These are phyloP conservation scores for Columba livia DNA, from an alignment of 2,113 vertebrate species.

Conservation along the genomic window DNA sequence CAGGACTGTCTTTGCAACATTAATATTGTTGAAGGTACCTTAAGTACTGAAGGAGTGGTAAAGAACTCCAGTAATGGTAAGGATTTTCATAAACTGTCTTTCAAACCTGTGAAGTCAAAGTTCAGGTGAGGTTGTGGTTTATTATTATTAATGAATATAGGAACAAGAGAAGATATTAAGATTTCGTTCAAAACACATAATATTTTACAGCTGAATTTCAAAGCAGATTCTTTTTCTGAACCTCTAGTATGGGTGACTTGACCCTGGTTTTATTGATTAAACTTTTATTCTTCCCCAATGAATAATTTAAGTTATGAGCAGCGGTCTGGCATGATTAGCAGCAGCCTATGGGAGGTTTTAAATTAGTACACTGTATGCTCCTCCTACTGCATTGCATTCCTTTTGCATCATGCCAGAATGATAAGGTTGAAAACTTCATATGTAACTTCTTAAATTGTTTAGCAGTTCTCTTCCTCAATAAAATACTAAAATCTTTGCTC, in stretches of 20 bases:
- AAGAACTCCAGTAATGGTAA: background rate
- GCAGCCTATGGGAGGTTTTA: background rate
- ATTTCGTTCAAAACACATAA: constrained; percentile 22
- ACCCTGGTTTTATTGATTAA: constrained; percentile 74
- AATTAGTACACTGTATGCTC: background rate
- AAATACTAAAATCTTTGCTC: background rate
- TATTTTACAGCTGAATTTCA: constrained; percentile 13
- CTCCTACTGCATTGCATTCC: background rate
- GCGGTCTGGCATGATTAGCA: constrained; percentile 39
- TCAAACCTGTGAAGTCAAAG: constrained; percentile 44
- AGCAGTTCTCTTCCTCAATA: background rate
- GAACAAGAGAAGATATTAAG: background rate
- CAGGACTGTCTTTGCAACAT: background rate
- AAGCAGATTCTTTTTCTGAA: constrained; percentile 41
- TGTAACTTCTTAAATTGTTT: background rate
- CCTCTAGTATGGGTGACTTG: constrained; percentile 27
- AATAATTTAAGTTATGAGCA: constrained; percentile 67
- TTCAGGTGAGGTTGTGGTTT: background rate
- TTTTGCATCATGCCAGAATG: background rate
- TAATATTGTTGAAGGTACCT: constrained; percentile 4
- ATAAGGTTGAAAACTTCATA: background rate
- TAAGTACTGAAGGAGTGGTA: background rate
- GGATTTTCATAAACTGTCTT: constrained; percentile 18
- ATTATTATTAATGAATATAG: constrained; percentile 64
- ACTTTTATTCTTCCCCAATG: constrained; percentile 71